A percentile compares a stretch with the other conserved stretches of the same genome.
Evolutionary conservation across 2,113 vertebrate genomes (phyloP).

Genomic region (Coptodon bakossiorum): DNA sequence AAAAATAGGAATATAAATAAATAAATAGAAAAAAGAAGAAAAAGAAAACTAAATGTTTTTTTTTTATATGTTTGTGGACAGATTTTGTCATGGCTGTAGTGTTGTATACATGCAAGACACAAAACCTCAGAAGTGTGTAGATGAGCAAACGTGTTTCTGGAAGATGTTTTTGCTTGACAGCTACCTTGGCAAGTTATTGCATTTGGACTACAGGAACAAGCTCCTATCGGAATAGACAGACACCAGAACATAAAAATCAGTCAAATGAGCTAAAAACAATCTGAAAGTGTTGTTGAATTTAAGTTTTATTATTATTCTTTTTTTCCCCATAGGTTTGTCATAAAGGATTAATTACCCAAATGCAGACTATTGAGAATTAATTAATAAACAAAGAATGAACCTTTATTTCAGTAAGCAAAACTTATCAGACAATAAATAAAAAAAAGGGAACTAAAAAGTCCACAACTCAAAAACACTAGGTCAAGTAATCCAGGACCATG

Average conservation of each 20-base stretch:
- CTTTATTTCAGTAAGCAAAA: neutral
- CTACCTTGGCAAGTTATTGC: neutral
- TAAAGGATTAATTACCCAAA: neutral
- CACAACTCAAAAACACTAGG: neutral
- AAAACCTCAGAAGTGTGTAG: neutral
- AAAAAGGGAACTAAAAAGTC: neutral
- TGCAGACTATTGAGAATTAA: neutral
- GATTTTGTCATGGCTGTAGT: neutral
- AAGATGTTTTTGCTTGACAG: neutral
- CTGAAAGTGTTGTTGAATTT: fast-evolving
- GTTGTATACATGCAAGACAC: neutral
- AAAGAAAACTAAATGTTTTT: neutral
- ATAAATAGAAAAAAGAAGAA: neutral
- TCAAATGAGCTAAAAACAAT: neutral
- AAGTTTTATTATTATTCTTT: neutral
- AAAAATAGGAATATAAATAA: neutral
- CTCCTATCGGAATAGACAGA: neutral
- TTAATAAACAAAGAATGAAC: neutral
- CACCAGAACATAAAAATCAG: neutral
- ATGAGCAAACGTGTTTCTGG: neutral
- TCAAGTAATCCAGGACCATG: neutral
- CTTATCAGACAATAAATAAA: neutral
- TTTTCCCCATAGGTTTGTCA: neutral
- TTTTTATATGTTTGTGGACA: neutral
- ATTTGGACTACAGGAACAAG: neutral